phyloP scores from a whole-genome alignment of 2,888 invertebrate species.

The Athalia circularis region DNA sequence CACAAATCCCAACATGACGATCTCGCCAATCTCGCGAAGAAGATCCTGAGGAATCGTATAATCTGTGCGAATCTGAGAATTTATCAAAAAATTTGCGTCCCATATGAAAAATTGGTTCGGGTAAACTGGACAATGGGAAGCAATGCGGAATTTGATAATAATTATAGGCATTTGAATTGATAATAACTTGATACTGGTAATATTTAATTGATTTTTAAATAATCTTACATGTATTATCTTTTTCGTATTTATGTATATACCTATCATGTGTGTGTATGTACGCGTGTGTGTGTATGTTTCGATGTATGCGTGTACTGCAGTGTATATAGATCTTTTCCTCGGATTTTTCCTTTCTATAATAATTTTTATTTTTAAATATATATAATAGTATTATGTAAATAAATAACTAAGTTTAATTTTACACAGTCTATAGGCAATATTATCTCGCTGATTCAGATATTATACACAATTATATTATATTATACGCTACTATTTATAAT shows the following conservation, averaged over 20 bases:
- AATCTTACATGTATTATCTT: conserved; percentile 62
- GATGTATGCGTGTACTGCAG: conserved; percentile 42
- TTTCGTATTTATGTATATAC: conserved; percentile 42
- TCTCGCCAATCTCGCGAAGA: too few relatives aligned
- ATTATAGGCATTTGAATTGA: neutral
- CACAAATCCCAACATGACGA: too few relatives aligned
- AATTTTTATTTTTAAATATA: conserved; percentile 39
- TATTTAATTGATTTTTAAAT: conserved; percentile 72
- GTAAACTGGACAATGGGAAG: too few relatives aligned
- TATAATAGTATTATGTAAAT: conserved; percentile 64
- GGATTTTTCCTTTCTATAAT: neutral
- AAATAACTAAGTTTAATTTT: conserved; percentile 73
- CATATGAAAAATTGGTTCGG: neutral
- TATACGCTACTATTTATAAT: too few relatives aligned
- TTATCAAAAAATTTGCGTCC: too few relatives aligned
- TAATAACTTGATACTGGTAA: conserved; percentile 65
- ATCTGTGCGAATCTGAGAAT: too few relatives aligned
- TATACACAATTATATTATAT: neutral
- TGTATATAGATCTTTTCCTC: too few relatives aligned
- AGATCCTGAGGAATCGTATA: too few relatives aligned
- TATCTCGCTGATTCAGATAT: neutral
- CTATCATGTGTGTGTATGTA: conserved; percentile 43
- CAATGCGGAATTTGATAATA: too few relatives aligned
- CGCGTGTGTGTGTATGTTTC: conserved; percentile 53
- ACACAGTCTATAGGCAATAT: conserved; percentile 70